A percentile compares a stretch with the other conserved stretches of the same genome.
Conservation (phyloP, 2,888 invertebrate species). For the Oasisia sp. region DNA sequence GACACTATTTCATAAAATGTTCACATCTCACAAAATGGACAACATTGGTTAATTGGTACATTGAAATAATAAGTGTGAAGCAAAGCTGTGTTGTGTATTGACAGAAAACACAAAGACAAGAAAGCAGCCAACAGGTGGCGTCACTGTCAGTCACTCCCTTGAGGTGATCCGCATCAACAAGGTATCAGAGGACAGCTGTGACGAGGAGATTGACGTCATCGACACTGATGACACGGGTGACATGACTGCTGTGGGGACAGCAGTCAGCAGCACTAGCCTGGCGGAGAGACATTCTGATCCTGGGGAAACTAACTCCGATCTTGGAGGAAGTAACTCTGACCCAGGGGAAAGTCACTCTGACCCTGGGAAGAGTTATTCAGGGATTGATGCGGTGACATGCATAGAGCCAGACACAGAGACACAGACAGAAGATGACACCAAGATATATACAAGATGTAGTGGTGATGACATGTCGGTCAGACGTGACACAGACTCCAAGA, state of each 20-base stretch:
- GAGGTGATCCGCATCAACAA: slow-evolving; percentile 6
- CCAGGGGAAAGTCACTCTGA: background rate
- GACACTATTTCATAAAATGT: no score
- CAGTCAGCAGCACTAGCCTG: background rate
- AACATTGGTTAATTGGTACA: no score
- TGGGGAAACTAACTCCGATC: background rate
- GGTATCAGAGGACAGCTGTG: background rate
- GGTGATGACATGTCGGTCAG: background rate
- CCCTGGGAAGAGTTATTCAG: background rate
- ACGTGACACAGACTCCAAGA: background rate
- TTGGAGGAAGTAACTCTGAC: background rate
- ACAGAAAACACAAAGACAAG: background rate
- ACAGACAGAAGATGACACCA: background rate
- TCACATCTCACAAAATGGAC: background rate
- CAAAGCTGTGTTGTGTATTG: background rate
- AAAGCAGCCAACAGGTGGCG: background rate
- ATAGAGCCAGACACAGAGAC: background rate
- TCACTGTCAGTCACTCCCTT: background rate
- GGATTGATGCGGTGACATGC: background rate
- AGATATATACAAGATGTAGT: background rate
- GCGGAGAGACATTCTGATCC: background rate
- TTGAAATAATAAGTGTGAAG: no score
- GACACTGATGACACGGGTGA: background rate
- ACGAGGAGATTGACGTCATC: slow-evolving; percentile 17
- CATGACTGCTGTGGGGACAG: background rate